These are phyloP conservation scores for Alviniconcha marisindica DNA, from an alignment of 1,140 invertebrate genomes.

Conservation along the genomic window DNA sequence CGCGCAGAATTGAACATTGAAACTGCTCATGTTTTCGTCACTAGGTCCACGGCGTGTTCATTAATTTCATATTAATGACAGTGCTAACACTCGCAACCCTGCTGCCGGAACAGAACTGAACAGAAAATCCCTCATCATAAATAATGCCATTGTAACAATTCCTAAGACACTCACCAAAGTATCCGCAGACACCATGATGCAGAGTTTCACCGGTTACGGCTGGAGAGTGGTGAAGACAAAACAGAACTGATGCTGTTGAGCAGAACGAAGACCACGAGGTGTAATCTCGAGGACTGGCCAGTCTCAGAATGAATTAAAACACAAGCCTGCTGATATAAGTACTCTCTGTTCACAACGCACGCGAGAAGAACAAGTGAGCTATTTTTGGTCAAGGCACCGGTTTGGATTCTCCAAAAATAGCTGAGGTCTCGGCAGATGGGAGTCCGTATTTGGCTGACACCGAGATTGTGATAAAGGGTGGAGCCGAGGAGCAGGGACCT, in stretches of 20 bases:
- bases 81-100: background rate
- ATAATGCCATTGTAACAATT: background rate
- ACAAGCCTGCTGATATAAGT: too few relatives aligned
- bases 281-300: background rate
- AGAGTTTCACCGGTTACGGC: background rate
- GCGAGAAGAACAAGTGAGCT: background rate
- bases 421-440: too few relatives aligned
- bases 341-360: background rate
- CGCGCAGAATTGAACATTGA: too few relatives aligned
- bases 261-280: background rate
- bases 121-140: too few relatives aligned
- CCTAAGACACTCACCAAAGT: background rate
- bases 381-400: too few relatives aligned
- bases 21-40: background rate
- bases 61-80: background rate
- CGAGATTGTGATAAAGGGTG: too few relatives aligned
- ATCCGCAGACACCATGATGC: slow-evolving; percentile 3
- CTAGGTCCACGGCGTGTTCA: background rate
- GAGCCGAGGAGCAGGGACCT: too few relatives aligned
- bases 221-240: background rate
- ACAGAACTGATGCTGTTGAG: too few relatives aligned
- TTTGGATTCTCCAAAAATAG: too few relatives aligned
- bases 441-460: too few relatives aligned
- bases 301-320: background rate
- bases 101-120: background rate